Conservation (phyloP, 2,113 vertebrate species). For the Phocoena phocoena region DNA sequence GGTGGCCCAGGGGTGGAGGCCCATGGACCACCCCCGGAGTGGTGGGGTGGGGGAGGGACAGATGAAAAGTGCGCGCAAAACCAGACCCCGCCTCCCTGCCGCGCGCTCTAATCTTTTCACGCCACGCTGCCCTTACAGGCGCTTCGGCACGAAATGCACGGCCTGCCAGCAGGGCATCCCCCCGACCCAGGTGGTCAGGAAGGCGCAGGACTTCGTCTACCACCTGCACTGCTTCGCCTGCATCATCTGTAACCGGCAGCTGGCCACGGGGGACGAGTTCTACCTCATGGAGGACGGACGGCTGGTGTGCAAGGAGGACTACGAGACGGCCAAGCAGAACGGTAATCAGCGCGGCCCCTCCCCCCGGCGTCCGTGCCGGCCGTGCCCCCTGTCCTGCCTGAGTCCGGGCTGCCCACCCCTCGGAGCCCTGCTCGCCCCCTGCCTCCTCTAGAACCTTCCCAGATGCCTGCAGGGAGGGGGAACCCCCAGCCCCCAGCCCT, state of each 20-base stretch:
- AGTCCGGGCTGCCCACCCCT: rapidly evolving
- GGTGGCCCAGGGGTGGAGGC: not conserved
- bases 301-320: constrained; percentile 99
- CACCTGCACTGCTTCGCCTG: constrained; percentile 99
- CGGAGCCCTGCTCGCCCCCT: rapidly evolving
- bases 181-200: constrained; percentile 98
- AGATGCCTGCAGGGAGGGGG: not conserved
- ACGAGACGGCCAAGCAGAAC: constrained; percentile 98
- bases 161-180: constrained; percentile 99
- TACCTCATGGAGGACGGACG: constrained; percentile 99
- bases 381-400: rapidly evolving
- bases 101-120: not conserved
- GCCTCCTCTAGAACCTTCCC: not conserved
- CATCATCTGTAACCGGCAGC: constrained; percentile 97
- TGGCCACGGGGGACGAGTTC: constrained; percentile 98
- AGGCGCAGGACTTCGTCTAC: constrained; percentile 99
- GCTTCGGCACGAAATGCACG: constrained; percentile 98
- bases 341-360: constrained; percentile 80
- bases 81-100: not conserved
- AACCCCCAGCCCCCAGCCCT: not conserved
- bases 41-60: not conserved
- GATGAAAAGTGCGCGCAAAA: rapidly evolving
- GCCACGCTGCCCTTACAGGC: constrained; percentile 82
- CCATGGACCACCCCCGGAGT: rapidly evolving
- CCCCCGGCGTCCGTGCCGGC: rapidly evolving